Conservation (phyloP, 2,888 invertebrate species). For the Metallyticus violacea region DNA sequence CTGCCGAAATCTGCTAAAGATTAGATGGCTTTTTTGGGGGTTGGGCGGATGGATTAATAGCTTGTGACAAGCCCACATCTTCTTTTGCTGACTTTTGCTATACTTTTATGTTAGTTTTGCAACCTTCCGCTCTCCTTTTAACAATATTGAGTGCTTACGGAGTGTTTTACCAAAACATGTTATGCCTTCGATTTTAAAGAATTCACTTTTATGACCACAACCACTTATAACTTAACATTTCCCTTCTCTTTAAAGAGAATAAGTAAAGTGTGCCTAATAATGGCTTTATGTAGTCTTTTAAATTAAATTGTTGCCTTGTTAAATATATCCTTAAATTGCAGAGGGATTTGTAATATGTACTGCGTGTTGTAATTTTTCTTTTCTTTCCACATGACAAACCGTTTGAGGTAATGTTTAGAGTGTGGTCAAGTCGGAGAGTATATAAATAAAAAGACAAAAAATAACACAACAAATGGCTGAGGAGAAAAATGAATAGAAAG, state of each 20-base stretch:
- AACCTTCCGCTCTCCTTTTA: too few species aligned
- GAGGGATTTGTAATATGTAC: background rate
- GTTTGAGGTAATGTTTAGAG: slow-evolving; percentile 14
- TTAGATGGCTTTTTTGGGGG: too few species aligned
- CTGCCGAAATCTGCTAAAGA: too few species aligned
- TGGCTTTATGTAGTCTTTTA: background rate
- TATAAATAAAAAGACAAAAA: background rate
- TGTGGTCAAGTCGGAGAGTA: slow-evolving; percentile 9
- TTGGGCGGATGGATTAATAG: too few species aligned
- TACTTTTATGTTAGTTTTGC: too few species aligned
- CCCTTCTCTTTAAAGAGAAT: background rate
- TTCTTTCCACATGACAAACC: background rate
- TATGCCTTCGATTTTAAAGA: too few species aligned
- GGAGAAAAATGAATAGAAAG: slow-evolving; percentile 20
- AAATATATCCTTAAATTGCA: background rate
- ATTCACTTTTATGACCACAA: too few species aligned
- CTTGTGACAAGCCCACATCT: too few species aligned
- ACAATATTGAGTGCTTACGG: too few species aligned
- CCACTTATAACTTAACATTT: too few species aligned
- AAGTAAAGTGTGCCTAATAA: background rate
- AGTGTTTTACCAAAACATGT: too few species aligned
- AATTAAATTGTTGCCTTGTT: background rate
- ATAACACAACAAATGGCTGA: slow-evolving; percentile 6
- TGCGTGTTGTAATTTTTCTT: background rate
- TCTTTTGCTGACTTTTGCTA: too few species aligned